Conservation (phyloP, 2,888 invertebrate genomes). For the Acleris cristana region DNA sequence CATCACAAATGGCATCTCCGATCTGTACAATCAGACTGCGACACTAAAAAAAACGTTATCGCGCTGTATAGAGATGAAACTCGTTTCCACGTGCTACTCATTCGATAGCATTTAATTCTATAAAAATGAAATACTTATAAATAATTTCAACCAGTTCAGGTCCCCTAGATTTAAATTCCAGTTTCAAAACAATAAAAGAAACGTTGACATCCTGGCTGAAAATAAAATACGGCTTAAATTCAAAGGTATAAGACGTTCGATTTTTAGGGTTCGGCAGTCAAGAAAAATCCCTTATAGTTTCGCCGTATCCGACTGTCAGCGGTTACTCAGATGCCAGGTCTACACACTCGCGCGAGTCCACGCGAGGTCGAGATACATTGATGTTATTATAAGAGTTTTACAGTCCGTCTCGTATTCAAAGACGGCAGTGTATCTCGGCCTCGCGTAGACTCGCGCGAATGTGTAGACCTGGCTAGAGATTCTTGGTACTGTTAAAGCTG, state of each 20-base stretch:
- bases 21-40: neutral
- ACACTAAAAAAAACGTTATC: neutral
- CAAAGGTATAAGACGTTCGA: neutral
- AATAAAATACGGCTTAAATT: neutral
- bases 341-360: too few species aligned
- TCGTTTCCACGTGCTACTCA: neutral
- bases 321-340: too few species aligned
- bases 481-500: too few species aligned
- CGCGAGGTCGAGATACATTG: too few species aligned
- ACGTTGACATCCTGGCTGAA: neutral
- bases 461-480: too few species aligned
- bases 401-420: too few species aligned
- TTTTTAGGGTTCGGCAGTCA: neutral
- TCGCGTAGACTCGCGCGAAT: too few species aligned
- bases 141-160: neutral
- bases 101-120: conserved; percentile 7
- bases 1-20: too few species aligned
- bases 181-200: conserved; percentile 5
- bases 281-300: neutral
- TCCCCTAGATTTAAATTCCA: conserved; percentile 16
- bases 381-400: too few species aligned
- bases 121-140: conserved; percentile 2
- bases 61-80: neutral
- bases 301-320: too few species aligned
- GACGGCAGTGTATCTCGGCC: too few species aligned